Evolutionary conservation across 2,888 invertebrate genomes (phyloP), one percentile per base, ranked within the genome.

Genomic region (Aleiodes testaceus): DNA sequence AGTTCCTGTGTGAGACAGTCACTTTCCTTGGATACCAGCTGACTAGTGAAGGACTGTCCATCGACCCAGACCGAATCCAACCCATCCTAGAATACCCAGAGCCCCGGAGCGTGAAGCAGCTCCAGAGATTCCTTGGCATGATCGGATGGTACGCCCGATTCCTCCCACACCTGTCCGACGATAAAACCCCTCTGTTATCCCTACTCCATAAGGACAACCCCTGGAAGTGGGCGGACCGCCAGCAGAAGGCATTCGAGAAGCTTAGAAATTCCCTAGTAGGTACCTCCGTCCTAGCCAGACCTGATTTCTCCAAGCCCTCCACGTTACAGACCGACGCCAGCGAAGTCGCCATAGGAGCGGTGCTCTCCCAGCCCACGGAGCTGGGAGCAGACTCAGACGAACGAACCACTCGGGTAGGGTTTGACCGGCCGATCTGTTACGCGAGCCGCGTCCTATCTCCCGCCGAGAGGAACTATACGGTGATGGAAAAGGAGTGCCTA

Each of bases 141-240:
- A 72, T 75, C 14, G 77, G 78, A 1, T 78, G 77, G 76, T 76
- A 79, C 49, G 26, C 50, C 3, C 12, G 69, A 1, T 72, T 72
- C 20, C 14, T 72, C 0, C 66, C 61, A 1, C 18, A 14, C 2
- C 42, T 69, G 1, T 59, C 72, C 11, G 30, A 45, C 0, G 42
- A 49, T 2, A 45, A 66, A 9, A 26, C 47, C 3, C 61, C 53
- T 50, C 53, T 63, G 14, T 44, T 67, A n/a, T 5, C 6, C 1
- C 16, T 72, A 1, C 6, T 50, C 1, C 45, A 26, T 1, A 52
- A 70, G 9, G 47, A 49, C 5, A 11, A 36, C 0, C n/a, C 18
- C 0, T 73, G 70, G 72, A 16, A 66, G 12, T 70, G 68, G 68
- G 64, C 53, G 0, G 22, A 30, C 2, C 59, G 55, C 0, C 65